Evolutionary conservation across 1,140 invertebrate species (phyloP), one percentile per base, ranked within the genome.

Genomic region (Ceratitis capitata): DNA sequence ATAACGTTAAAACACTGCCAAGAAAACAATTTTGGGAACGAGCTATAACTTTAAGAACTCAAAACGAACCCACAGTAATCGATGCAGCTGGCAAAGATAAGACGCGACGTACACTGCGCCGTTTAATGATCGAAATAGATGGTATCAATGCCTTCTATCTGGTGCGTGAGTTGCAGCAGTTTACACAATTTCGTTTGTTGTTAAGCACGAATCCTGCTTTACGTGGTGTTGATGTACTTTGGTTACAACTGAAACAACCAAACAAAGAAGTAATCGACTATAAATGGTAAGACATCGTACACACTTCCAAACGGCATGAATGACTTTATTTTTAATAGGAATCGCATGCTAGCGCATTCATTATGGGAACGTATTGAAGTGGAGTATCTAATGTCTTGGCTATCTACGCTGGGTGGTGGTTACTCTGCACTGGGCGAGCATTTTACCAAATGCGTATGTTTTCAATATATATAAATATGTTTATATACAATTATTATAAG

Each of bases 401-500:
- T 99, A 3, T 99, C 98, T n/a, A 99, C 98, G 1, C 93, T 99
- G 16, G 98, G 98, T 78, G 98, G 98, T 61, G 98, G 97, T 6
- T 99, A 97, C 92, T 99, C 98, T 29, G 96, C 98, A 10, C 93
- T 99, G 74, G 98, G 98, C 23, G 98, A 99, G 89, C 94, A 96
- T 87, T 96, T 95, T 92, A 88, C 92, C 82, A 92, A 95, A 88
- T 98, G 95, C 94, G 97, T 97, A 94, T 94, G 69, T 78, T 82
- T 29, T 5, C 29, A 14, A 5, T 51, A 51, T n/a, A n/a, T n/a
- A 53, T 56, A 69, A 69, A 14, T 47, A 45, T 78, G 49, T 86
- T 23, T 32, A 83, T 23, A 29, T 78, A 82, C 51, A 83, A 85
- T 47, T 82, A 23, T 49, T 39, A 85, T 78, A 83, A 61, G 83